Evolutionary conservation across 1,140 invertebrate species (phyloP).

Genomic region (Nomia melanderi): DNA sequence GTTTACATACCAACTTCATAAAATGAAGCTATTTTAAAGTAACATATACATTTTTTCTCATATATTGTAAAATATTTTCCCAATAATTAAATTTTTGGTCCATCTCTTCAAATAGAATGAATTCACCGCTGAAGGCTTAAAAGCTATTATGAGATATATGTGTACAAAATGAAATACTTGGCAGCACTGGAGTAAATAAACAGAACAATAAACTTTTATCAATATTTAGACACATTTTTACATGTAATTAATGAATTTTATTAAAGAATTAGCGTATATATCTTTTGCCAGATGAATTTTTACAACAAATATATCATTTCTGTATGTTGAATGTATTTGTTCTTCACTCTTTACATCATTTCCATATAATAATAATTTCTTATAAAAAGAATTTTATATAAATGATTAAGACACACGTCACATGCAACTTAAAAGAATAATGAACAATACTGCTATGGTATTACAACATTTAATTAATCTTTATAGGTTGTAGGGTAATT

Average conservation of each 20-base stretch:
- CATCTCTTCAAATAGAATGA: not conserved
- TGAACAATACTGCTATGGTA: not conserved
- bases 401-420: not conserved
- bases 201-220: not conserved
- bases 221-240: not conserved
- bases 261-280: too few relatives aligned
- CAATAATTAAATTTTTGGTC: not conserved
- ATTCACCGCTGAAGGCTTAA: not conserved
- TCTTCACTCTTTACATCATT: not conserved
- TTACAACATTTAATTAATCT: not conserved
- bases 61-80: not conserved
- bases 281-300: not conserved
- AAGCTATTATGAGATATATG: not conserved
- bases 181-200: conserved; percentile 46
- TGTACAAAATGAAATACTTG: conserved; percentile 1
- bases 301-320: not conserved
- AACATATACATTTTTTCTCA: not conserved
- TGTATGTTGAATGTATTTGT: not conserved
- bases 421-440: not conserved
- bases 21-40: conserved; percentile 6
- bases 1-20: conserved; percentile 44
- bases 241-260: not conserved
- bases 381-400: not conserved
- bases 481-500: conserved; percentile 14
- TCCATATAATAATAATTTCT: not conserved